Conservation (phyloP, 2,113 vertebrate genomes). For the Capra hircus region DNA sequence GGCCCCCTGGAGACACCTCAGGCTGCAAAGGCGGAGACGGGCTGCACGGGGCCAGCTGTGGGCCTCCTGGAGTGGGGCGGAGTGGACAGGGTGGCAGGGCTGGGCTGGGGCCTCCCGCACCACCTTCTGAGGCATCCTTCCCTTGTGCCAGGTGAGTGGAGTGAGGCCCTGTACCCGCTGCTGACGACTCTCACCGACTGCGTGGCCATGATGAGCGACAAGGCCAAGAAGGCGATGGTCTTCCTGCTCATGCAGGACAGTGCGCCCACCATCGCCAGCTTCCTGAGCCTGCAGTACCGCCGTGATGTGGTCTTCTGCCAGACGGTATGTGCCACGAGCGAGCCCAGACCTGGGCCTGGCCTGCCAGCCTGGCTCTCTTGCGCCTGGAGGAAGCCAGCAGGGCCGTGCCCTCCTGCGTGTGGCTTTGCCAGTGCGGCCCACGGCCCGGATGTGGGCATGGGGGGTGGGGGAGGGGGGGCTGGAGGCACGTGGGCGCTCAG, state of each 20-base stretch:
- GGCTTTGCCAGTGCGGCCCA: background rate
- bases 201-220: slow-evolving; percentile 98
- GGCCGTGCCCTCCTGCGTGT: background rate
- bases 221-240: slow-evolving; percentile 97
- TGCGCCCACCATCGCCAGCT: slow-evolving; percentile 92
- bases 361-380: background rate
- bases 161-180: slow-evolving; percentile 95
- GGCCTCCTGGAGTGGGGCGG: background rate
- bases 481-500: too few species aligned
- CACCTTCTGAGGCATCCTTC: background rate
- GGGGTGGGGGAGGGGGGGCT: background rate
- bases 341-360: slow-evolving; percentile 55
- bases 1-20: background rate
- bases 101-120: background rate
- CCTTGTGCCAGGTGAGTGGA: slow-evolving; percentile 91
- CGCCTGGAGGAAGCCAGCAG: background rate
- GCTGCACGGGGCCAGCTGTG: background rate
- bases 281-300: slow-evolving; percentile 94
- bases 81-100: background rate
- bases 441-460: background rate
- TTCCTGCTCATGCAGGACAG: slow-evolving; percentile 98
- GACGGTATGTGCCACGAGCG: slow-evolving; percentile 78
- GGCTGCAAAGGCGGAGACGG: background rate
- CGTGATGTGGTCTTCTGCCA: slow-evolving; percentile 99
- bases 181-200: slow-evolving; percentile 97